Base-by-base conservation (phyloP, 53 echinoderm and acorn worm genomes). In the Holothuria scabra region DNA sequence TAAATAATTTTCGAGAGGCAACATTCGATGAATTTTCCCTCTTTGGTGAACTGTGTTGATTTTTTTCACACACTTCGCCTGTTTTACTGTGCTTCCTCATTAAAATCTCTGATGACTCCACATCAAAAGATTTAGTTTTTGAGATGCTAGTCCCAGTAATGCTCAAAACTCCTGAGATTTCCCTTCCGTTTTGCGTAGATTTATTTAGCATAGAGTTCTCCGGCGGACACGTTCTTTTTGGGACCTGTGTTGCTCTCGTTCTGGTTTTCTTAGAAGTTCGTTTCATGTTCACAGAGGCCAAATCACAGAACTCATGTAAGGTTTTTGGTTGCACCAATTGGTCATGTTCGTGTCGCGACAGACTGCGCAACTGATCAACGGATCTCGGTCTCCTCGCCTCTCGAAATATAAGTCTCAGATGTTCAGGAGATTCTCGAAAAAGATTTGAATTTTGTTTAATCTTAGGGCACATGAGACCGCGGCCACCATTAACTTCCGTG, bases 311-410 rank as follows among this genome's bases (percentile, higher is more conserved):
- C 23, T 69, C 69, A 10, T 33, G 69, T 41, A 69, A 33, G 0
- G 35, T 69, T 69, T 21, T 69, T 34, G 69, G 69, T 34, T 69
- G 69, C n/a, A 69, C 69, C 22, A 69, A 41, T 69, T 69, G 31
- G 21, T 69, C 69, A 21, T 37, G 38, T 69, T 69, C 69, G 14
- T 13, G 41, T 1, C 41, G 69, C 4, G 69, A 34, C 19, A 69
- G 38, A 69, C 34, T 37, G 34, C 38, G 34, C 4, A 69, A 32
- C 20, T 69, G 69, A 5, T 69, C 69, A 1, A 69, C 69, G 35
- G 69, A 69, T 69, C 69, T 69, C 22, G 69, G 69, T 9, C 69
- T 34, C 31, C 69, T 69, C 11, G 44, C 38, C 22, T 34, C 38
- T 2, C 69, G 69, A 38, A 69, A 69, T 37, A 41, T 33, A 38